Base-by-base conservation (phyloP, 2,888 invertebrate genomes). In the Syrphus vitripennis region DNA sequence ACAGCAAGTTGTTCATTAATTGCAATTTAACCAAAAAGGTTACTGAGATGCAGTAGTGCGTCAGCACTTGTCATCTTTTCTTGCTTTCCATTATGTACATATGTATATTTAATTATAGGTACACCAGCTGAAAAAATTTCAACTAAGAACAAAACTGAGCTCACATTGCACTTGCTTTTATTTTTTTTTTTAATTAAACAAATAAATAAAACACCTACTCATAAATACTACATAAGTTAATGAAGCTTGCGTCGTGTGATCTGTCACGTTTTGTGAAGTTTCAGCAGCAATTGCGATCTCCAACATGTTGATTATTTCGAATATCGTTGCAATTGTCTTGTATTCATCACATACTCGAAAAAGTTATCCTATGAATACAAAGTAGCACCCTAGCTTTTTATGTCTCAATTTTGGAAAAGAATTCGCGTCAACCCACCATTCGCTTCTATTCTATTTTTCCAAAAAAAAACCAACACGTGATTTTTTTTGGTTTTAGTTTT, bases 1-100 rank as follows among this genome's bases (percentile, higher is more conserved):
- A 65, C 79, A 79, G 70, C 79, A 83, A 79, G 70, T 79, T 75
- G 50, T 59, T 78, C 55, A 75, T 74, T 83, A 70, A 78, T 63
- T 83, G 74, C 45, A 37, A 63, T 55, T 63, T 21, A 48, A 34
- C 10, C 31, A n/a, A 4, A 45, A 42, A 10, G 19, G 65, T 67
- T 4, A 14, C 19, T 2, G 10, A 6, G 12, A 16, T 48, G 34
- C 1, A 31, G 7, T 19, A 7, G 31, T 40, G 34, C n/a, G 37
- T 29, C 2, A 9, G 10, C 12, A 16, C 12, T 29, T 48, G 10
- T 48, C 29, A 67, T 21, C n/a, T 59, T 48, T 67, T 19, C n/a
- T n/a, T n/a, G n/a, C n/a, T n/a, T n/a, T n/a, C n/a, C n/a, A n/a
- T n/a, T 31, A 0, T 65, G 19, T 24, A 29, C 19, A 19, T 14